A percentile compares a stretch with the other conserved stretches of the same genome.
phyloP scores from a whole-genome alignment of 1,140 invertebrate genomes.

The Bombus pyrosoma region DNA sequence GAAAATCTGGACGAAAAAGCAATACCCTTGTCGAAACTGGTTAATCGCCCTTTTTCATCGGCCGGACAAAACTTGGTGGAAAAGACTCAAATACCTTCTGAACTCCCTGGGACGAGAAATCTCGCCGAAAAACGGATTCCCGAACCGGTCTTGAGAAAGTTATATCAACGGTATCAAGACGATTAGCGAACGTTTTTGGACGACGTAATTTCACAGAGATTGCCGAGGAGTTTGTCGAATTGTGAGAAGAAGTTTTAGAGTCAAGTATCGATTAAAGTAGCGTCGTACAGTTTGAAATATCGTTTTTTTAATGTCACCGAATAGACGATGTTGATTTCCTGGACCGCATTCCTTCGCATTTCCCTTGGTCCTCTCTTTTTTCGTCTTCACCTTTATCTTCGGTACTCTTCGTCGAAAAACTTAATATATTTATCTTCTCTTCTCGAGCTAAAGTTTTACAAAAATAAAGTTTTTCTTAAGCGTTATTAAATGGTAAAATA shows the following conservation, averaged over 20 bases:
- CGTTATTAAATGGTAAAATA: fast-evolving
- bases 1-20: constrained; percentile 73
- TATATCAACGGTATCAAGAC: constrained; percentile 1
- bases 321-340: neutral
- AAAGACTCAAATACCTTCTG: constrained; percentile 53
- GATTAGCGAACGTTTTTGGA: neutral
- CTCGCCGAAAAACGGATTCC: constrained; percentile 69
- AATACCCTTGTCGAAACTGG: constrained; percentile 67
- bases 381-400: neutral
- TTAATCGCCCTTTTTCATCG: constrained; percentile 26
- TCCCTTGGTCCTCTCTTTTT: no score
- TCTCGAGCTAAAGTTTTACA: no score
- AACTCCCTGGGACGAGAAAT: constrained; percentile 61
- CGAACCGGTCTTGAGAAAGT: constrained; percentile 40
- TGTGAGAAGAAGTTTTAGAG: neutral
- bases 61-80: constrained; percentile 67
- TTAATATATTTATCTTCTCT: no score
- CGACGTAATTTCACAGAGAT: neutral
- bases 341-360: neutral
- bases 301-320: no score
- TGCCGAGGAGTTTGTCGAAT: neutral
- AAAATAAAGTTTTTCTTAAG: neutral
- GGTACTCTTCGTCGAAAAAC: neutral
- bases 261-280: neutral
- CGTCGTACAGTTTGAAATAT: neutral